Base-by-base conservation (phyloP, 2,113 vertebrate genomes). In the Dascyllus trimaculatus region DNA sequence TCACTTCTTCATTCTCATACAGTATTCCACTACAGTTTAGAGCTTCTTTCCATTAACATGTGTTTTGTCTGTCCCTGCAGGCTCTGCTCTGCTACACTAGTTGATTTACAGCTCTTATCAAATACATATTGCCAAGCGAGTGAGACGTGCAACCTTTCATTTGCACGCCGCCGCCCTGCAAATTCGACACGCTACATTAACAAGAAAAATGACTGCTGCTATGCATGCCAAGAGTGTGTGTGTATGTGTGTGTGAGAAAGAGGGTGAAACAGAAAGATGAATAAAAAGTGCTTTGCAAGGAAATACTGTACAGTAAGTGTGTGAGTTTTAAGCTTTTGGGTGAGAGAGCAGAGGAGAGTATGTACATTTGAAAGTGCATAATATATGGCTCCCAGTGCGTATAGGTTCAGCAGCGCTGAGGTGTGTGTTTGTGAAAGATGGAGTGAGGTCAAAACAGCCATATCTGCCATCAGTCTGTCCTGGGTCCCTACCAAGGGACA, bases 101-200 rank as follows among this genome's bases (percentile, higher is more conserved):
- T 90, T 95, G 95, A 95, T 95, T 95, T 95, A 95, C 94, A 88
- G 94, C 87, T 79, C 91, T 93, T 93, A 95, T 95, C 95, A 95
- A 95, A 95, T 94, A 95, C 94, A 94, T 93, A 95, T 95, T 94
- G 92, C 94, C 92, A 93, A 93, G 89, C 89, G 91, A 95, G 94
- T 95, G 95, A 95, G 94, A 95, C 92, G 90, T 95, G 91, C 94
- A 95, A 94, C 94, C 95, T 95, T 95, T 95, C 93, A 94, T 94
- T 93, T 94, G 92, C 92, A 93, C 89, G 85, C 88, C 71, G 87
- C 93, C 88, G 78, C 92, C 91, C 93, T 89, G 89, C 92, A 94
- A 94, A 95, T 94, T 93, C 91, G 91, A 94, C 91, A 94, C 84
- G 86, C 87, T 93, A 95, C 94, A 95, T 95, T 95, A 95, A 93